Evolutionary conservation across 2,888 invertebrate species (phyloP), one percentile per base, ranked within the genome.

Genomic region (Ptilodon capucinus): DNA sequence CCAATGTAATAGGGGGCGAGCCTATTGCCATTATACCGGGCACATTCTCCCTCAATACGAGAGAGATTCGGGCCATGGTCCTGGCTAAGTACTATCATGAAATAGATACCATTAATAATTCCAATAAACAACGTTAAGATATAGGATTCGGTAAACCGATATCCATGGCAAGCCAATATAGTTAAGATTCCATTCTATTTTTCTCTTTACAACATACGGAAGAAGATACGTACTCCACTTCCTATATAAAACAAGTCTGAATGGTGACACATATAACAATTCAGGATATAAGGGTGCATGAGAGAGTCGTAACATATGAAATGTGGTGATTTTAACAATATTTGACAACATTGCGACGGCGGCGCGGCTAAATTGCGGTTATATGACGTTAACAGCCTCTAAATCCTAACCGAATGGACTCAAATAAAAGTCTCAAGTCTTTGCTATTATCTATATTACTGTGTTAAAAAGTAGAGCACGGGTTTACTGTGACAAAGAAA

Each of bases 391-490:
- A 77, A 80, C 74, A 74, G 76, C 74, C 75, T 50, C 69, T 81
- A 76, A 77, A 78, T 79, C 72, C 73, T 68, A 51, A 68, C 71
- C 59, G 68, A 80, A 81, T 78, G 72, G 72, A 76, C 76, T 77
- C 60, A 63, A 75, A 81, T 81, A 78, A 83, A 81, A 76, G 68
- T 72, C 57, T 71, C 62, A 74, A 74, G 73, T 72, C 65, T 55
- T 59, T 64, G 67, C 64, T 60, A 62, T 65, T 63, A 54, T 21
- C 39, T 21, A 17, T 35, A 35, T 51, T 59, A 53, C 53, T 49
- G 49, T 36, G 68, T 64, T 63, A 63, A 67, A 62, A 56, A 66
- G 16, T 17, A 35, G 17, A 11, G 11, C 35, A 35, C 16, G 11
- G 9, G 8, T 17, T 35, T 17, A 4, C 32, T 6, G 30, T 8